These are phyloP conservation scores for Bellardia bayeri DNA, from an alignment of 2,888 invertebrate species.

Conservation along the genomic window DNA sequence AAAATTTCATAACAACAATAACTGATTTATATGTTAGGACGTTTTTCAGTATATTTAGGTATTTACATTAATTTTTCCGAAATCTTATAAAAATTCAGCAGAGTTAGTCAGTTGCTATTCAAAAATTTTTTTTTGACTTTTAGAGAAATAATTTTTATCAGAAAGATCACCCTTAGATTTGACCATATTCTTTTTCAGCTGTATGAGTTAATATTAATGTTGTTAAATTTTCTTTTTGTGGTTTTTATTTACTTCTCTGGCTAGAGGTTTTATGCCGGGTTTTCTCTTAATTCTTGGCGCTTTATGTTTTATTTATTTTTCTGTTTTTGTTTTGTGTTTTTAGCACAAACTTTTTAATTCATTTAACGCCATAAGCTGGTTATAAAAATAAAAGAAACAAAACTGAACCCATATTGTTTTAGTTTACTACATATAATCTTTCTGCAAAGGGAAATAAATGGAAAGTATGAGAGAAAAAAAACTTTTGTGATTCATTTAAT, in stretches of 20 bases:
- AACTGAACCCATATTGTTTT: constrained; percentile 8
- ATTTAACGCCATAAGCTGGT: constrained; percentile 62
- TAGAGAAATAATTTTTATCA: not conserved
- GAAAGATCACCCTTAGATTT: not conserved
- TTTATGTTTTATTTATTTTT: constrained; percentile 16
- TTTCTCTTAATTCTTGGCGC: constrained; percentile 3
- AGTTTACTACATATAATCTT: not conserved
- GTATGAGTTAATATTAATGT: constrained; percentile 46
- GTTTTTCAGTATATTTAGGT: too few relatives aligned
- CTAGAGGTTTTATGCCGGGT: not conserved
- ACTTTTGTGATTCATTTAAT: constrained; percentile 39
- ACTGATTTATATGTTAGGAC: too few relatives aligned
- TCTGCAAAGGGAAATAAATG: too few relatives aligned
- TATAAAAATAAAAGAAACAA: constrained; percentile 4
- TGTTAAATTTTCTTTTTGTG: constrained; percentile 28
- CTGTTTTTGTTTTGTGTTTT: constrained; percentile 9
- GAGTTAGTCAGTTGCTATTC: too few relatives aligned
- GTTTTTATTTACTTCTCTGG: constrained; percentile 7
- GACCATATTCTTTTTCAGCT: constrained; percentile 4
- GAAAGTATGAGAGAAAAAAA: not conserved
- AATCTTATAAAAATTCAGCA: not conserved
- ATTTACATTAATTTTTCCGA: too few relatives aligned
- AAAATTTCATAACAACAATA: too few relatives aligned
- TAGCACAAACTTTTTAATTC: constrained; percentile 66
- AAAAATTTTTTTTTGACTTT: not conserved